These are phyloP conservation scores for Coendou prehensilis DNA, from an alignment of 2,797 vertebrate genomes.

Conservation along the genomic window DNA sequence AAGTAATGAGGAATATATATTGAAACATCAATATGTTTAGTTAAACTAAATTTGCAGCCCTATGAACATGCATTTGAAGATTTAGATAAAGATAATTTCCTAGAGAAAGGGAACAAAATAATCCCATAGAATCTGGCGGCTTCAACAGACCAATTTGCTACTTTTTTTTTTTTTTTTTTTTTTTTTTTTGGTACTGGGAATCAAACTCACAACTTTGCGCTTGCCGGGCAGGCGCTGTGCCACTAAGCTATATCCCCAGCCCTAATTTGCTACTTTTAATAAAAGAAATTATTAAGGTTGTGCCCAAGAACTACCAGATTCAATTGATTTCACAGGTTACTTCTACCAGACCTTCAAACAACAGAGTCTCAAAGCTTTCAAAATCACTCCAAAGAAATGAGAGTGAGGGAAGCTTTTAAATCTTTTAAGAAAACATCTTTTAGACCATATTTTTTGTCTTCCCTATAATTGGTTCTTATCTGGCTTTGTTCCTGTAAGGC, in stretches of 20 bases:
- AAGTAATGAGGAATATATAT: constrained; percentile 1
- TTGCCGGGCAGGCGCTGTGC: too few relatives aligned
- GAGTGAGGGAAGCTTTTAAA: background rate
- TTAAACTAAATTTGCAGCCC: background rate
- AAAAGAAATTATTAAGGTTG: background rate
- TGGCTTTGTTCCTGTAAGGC: background rate
- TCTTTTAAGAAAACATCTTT: background rate
- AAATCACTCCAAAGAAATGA: background rate
- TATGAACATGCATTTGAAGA: background rate
- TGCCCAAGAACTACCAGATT: background rate
- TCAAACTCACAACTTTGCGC: too few relatives aligned
- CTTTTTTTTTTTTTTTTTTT: background rate
- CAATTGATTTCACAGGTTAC: background rate
- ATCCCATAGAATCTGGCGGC: background rate
- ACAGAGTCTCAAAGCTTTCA: background rate
- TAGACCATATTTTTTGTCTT: background rate
- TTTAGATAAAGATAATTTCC: constrained; percentile 22
- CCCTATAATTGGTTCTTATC: background rate
- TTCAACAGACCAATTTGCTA: background rate
- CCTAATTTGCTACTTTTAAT: background rate
- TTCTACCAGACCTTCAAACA: background rate
- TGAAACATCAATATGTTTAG: background rate
- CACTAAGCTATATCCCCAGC: too few relatives aligned
- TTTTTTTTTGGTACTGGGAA: too few relatives aligned
- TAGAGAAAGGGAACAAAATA: background rate